Conservation (phyloP, 2,797 vertebrate genomes). For the Hypotaenidia philippensis region DNA sequence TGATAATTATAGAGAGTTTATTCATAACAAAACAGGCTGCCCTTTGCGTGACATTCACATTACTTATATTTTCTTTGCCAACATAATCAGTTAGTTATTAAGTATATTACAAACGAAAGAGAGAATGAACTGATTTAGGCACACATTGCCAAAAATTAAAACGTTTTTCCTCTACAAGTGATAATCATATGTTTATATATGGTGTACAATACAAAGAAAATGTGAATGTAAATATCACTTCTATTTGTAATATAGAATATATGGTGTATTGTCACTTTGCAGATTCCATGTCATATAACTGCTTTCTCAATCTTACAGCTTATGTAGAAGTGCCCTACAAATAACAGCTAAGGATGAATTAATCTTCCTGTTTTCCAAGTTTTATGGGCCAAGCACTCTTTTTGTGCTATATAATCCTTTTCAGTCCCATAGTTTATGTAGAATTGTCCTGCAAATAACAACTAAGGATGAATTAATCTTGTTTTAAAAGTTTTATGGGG, state of each 20-base stretch:
- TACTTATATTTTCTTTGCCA: background rate
- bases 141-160: background rate
- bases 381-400: background rate
- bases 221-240: background rate
- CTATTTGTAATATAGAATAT: background rate
- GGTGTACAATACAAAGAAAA: background rate
- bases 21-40: background rate
- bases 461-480: background rate
- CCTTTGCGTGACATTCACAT: background rate
- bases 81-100: background rate
- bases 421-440: background rate
- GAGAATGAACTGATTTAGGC: background rate
- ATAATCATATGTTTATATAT: background rate
- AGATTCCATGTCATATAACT: background rate
- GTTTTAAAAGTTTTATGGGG: background rate
- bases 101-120: background rate
- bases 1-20: background rate
- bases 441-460: background rate
- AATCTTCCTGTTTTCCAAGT: background rate
- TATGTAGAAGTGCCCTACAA: background rate
- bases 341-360: background rate
- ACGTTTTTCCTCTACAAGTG: rapidly evolving
- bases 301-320: background rate
- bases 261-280: background rate
- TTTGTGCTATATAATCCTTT: background rate